phyloP scores from a whole-genome alignment of 2,797 vertebrate species.

The Crocodylus rhombifer region DNA sequence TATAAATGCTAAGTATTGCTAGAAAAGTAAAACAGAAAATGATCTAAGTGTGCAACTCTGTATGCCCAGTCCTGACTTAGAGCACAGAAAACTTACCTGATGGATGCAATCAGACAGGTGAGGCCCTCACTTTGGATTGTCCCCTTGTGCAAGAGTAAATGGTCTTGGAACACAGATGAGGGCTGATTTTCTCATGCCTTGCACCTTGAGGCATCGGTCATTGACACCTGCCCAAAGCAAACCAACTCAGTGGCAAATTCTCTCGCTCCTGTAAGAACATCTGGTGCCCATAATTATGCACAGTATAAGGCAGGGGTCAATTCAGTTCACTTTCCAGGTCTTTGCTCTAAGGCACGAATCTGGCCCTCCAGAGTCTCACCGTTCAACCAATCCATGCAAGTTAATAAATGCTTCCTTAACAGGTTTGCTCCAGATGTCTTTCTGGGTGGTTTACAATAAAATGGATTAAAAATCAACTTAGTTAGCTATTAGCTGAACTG shows the following conservation, averaged over 20 bases:
- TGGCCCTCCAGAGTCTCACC: neutral
- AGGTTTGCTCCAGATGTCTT: neutral
- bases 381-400: accelerated
- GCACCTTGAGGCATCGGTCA: neutral
- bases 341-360: neutral
- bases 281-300: neutral
- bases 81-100: neutral
- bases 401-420: neutral
- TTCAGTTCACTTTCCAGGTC: neutral
- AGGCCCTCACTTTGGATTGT: neutral
- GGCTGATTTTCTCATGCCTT: neutral
- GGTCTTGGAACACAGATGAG: neutral
- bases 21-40: neutral
- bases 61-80: neutral
- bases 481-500: slow-evolving; percentile 36
- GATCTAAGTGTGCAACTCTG: neutral
- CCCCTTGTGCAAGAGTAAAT: neutral
- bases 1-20: neutral
- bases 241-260: neutral
- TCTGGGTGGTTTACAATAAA: slow-evolving; percentile 5
- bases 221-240: neutral
- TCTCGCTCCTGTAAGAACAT: neutral
- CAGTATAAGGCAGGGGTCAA: neutral
- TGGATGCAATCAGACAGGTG: neutral
- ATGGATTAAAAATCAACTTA: slow-evolving; percentile 38